Percentiles rank a stretch among this genome's conserved stretches.
Evolutionary conservation across 2,797 vertebrate genomes (phyloP).

Genomic region (Liasis olivaceus): DNA sequence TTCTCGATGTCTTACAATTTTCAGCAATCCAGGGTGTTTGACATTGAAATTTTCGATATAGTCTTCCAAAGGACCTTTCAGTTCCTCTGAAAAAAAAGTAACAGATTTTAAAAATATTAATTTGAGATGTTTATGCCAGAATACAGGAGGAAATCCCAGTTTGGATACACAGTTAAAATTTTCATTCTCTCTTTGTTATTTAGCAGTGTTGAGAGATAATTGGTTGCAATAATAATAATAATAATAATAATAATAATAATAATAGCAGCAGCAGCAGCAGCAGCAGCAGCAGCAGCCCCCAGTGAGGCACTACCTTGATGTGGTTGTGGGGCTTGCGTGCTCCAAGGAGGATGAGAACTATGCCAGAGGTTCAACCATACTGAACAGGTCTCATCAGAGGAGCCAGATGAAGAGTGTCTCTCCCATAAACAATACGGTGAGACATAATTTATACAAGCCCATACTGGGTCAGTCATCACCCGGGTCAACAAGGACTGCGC

Average conservation of each 20-base stretch:
- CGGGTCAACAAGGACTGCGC: no score
- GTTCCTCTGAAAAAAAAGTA: slow-evolving; percentile 47
- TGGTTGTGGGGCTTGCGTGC: no score
- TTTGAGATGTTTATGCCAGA: not conserved
- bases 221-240: not conserved
- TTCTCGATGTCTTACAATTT: slow-evolving; percentile 70
- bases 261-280: not conserved
- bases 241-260: no score
- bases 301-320: no score
- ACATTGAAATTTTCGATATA: slow-evolving; percentile 47
- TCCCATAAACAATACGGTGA: no score
- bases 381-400: no score
- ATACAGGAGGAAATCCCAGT: not conserved
- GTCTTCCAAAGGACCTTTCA: slow-evolving; percentile 57
- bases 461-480: no score
- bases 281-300: no score
- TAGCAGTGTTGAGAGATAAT: not conserved
- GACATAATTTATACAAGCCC: no score
- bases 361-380: no score
- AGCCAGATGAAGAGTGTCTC: no score
- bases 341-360: no score
- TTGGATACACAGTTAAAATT: not conserved
- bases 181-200: not conserved
- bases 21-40: slow-evolving; percentile 62
- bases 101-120: not conserved